Percentiles rank a stretch among this genome's conserved stretches.
Evolutionary conservation across 2,113 vertebrate species (phyloP).

Genomic region (Eurystomus gularis): DNA sequence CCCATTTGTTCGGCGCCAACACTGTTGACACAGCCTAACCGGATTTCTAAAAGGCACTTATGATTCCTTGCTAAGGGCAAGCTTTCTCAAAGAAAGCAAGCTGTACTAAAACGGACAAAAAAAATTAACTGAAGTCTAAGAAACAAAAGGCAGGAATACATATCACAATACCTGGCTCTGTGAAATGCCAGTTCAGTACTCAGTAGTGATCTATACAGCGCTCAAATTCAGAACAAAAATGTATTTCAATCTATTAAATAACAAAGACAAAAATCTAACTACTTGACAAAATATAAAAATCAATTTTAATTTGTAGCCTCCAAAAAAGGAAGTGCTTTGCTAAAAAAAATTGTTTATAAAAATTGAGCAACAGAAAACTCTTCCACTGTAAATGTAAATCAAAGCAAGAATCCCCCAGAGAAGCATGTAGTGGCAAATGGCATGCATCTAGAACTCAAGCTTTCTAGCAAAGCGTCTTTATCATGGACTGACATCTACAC

Average conservation of each 20-base stretch:
- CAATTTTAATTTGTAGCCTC: not conserved
- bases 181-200: not conserved
- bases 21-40: not conserved
- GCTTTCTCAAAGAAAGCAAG: not conserved
- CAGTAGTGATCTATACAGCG: not conserved
- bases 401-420: not conserved
- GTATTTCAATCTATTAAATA: not conserved
- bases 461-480: not conserved
- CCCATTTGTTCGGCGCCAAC: too few species aligned
- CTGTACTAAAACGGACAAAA: not conserved
- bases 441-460: not conserved
- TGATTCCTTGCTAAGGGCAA: not conserved
- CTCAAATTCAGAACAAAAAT: not conserved
- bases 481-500: not conserved
- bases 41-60: not conserved
- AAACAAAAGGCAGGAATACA: not conserved
- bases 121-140: not conserved
- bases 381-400: not conserved
- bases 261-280: not conserved
- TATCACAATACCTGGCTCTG: not conserved
- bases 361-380: not conserved
- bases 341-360: not conserved
- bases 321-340: not conserved
- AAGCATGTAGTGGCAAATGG: not conserved
- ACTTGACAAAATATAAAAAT: not conserved